A percentile compares a stretch with the other conserved stretches of the same genome.
phyloP scores from a whole-genome alignment of 2,113 vertebrate genomes.

The Amphiprion percula region DNA sequence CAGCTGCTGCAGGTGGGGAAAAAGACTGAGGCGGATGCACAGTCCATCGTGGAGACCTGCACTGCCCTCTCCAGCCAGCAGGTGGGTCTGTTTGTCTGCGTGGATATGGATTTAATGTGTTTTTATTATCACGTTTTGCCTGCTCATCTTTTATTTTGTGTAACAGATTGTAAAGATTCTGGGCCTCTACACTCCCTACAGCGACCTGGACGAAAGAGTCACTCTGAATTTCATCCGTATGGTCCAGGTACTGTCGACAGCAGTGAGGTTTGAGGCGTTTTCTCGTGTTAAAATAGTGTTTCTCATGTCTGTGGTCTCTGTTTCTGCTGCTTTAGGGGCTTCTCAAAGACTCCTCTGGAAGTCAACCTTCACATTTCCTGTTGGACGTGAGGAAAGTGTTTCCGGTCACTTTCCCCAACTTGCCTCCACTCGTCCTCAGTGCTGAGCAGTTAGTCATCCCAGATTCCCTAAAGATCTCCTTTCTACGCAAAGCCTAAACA shows the following conservation, averaged over 20 bases:
- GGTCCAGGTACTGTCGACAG: constrained; percentile 77
- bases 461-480: constrained; percentile 78
- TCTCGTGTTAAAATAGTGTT: accelerated
- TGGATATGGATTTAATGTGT: background rate
- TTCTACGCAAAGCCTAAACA: constrained; percentile 76
- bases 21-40: constrained; percentile 78
- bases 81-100: constrained; percentile 65
- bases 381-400: constrained; percentile 80
- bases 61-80: constrained; percentile 84
- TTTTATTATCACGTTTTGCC: background rate
- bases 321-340: constrained; percentile 69
- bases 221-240: constrained; percentile 82
- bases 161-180: constrained; percentile 86
- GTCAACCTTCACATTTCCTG: constrained; percentile 78
- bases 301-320: background rate
- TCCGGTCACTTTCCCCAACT: constrained; percentile 84
- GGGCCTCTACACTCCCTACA: constrained; percentile 77
- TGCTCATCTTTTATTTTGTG: constrained; percentile 30
- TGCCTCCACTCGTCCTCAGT: constrained; percentile 36
- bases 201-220: constrained; percentile 82
- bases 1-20: constrained; percentile 88
- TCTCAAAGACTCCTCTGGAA: constrained; percentile 71
- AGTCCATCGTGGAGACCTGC: constrained; percentile 84
- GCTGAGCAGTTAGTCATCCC: constrained; percentile 80
- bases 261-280: background rate